These are phyloP conservation scores for Battus philenor DNA, from an alignment of 1,140 invertebrate species.

Conservation along the genomic window DNA sequence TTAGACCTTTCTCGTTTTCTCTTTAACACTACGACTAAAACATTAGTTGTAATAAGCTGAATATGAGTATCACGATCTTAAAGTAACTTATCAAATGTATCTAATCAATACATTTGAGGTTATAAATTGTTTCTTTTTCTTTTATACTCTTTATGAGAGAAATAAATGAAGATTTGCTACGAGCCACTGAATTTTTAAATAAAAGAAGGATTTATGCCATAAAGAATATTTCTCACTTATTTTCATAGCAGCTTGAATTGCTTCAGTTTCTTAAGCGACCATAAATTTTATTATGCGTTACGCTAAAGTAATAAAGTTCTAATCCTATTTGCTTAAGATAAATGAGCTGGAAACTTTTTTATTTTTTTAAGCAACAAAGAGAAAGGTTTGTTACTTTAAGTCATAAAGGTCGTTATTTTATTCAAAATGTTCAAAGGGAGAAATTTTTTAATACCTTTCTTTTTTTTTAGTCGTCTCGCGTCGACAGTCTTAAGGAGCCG, in stretches of 20 bases:
- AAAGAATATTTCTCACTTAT: constrained; percentile 6
- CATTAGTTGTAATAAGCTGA: too few species aligned
- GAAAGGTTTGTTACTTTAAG: constrained; percentile 4
- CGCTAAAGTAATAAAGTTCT: constrained; percentile 13
- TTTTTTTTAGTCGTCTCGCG: constrained; percentile 10
- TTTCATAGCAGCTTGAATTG: constrained; percentile 7
- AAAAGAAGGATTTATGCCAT: too few species aligned
- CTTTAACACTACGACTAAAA: too few species aligned
- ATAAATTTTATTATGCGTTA: constrained; percentile 13
- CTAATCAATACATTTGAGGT: too few species aligned
- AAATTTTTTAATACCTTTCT: constrained; percentile 14
- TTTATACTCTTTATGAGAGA: too few species aligned
- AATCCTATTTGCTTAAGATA: constrained; percentile 13
- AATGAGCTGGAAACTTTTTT: constrained; percentile 15
- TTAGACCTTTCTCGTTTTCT: too few species aligned
- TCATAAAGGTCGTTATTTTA: constrained; percentile 5
- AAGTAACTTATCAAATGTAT: too few species aligned
- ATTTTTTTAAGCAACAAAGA: neutral
- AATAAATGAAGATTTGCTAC: neutral
- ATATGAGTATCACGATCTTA: too few species aligned
- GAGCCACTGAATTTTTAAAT: neutral
- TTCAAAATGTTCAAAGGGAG: constrained; percentile 10
- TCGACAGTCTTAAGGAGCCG: constrained; percentile 10
- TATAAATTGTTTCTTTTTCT: too few species aligned
- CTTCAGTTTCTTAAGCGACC: constrained; percentile 8